Base-by-base conservation (phyloP, 2,888 invertebrate species). In the Andrena bicolor region DNA sequence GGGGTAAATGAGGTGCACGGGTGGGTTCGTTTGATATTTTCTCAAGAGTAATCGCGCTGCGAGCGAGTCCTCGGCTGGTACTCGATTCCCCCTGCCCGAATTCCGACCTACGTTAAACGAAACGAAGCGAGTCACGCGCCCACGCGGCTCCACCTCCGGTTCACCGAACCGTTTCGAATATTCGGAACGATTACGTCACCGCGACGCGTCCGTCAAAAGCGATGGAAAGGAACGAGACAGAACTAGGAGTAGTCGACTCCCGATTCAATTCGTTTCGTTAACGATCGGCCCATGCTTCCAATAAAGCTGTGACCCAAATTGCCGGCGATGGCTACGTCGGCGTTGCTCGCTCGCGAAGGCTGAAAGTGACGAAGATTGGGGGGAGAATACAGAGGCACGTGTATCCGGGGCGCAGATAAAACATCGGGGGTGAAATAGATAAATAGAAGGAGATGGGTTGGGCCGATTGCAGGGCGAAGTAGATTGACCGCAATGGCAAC, bases 261-360 rank as follows among this genome's bases (percentile, higher is more conserved):
- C 61, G 82, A 76, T 80, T 84, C 86, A 76, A 86, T 88, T 86
- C 83, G 80, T 88, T 88, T 86, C 84, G 86, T 84, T 84, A 76
- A 79, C 77, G 82, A 87, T 81, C 80, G 79, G 79, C 68, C 77
- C 80, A 71, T 76, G 82, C 77, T 81, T 89, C 84, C 88, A 89
- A 91, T 90, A 90, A 92, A 92, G 87, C 88, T 87, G 74, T 90
- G 91, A 91, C 90, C 91, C 82, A 89, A 92, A 92, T 92, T 90
- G 86, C 81, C 72, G 68, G 64, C 86, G 83, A 90, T 88, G 86
- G 66, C 76, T 86, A 87, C 90, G 88, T 87, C 85, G 90, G 81
- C 83, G 84, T 72, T 61, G 76, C 85, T 86, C 85, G 85, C 86
- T 71, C 82, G 78, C 81, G 81, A 41, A 74, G 80, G 79, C 68